Evolutionary conservation across 92 coral and sea anemone species (phyloP).

Genomic region (Epizoanthus ramosus): DNA sequence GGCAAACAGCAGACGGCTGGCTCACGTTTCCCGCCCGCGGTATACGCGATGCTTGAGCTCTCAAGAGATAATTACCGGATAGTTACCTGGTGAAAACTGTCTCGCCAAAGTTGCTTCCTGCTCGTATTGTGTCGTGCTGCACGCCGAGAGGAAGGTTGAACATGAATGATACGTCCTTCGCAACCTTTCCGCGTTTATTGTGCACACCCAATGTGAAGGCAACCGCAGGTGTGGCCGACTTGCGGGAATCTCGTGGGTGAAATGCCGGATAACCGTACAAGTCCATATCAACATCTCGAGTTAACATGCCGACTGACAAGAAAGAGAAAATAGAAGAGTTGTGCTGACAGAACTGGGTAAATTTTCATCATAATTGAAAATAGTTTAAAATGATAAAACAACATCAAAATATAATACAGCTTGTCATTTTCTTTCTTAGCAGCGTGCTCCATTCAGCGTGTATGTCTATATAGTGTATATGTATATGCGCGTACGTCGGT

Average conservation of each 20-base stretch:
- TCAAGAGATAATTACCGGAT: not conserved
- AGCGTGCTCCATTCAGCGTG: no score
- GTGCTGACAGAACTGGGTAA: not conserved
- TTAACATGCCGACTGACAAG: slow-evolving; percentile 63
- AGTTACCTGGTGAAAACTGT: slow-evolving; percentile 81
- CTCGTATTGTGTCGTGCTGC: slow-evolving; percentile 84
- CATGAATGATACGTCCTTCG: slow-evolving; percentile 68
- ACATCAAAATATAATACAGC: no score
- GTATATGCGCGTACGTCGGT: no score
- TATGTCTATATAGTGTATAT: no score
- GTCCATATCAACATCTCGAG: slow-evolving; percentile 69
- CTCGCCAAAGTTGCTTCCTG: slow-evolving; percentile 85
- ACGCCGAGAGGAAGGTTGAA: slow-evolving; percentile 84
- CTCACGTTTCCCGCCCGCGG: no score
- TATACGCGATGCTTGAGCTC: no score
- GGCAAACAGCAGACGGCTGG: no score
- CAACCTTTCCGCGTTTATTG: slow-evolving; percentile 56
- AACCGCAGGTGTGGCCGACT: slow-evolving; percentile 84
- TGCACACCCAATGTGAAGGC: slow-evolving; percentile 78
- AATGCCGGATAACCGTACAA: slow-evolving; percentile 81
- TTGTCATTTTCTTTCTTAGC: no score
- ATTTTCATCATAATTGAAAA: not conserved
- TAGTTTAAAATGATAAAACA: not conserved
- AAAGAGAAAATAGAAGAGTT: not conserved
- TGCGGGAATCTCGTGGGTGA: slow-evolving; percentile 77